Evolutionary conservation across 2,888 invertebrate species (phyloP), one percentile per base, ranked within the genome.

Genomic region (Mycalesis mineus): DNA sequence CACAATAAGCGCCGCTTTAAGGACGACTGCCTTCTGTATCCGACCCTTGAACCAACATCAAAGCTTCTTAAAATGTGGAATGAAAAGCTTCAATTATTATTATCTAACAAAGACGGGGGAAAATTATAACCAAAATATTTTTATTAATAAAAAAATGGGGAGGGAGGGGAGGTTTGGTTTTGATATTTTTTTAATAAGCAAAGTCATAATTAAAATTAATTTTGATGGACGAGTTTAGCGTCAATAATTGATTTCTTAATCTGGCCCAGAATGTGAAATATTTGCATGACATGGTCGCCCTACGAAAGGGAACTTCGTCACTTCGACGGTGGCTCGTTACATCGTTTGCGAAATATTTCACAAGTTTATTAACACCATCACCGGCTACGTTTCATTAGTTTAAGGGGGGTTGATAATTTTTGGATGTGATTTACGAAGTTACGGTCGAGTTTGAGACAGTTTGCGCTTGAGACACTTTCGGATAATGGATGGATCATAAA

Each of bases 321-420:
- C 58, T 62, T 63, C 63, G 65, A 56, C 64, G 61, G 63, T 68
- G 69, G 69, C 73, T 70, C 67, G 67, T 74, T 67, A 73, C 72
- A 75, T 71, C 66, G 72, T 68, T 68, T 72, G 69, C 68, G 65
- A 70, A 74, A 74, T 76, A 75, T 79, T 75, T 69, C 74, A 74
- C 73, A 69, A 71, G 68, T 78, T 77, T 74, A 81, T 79, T 77
- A 77, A 68, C 71, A 66, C 72, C 64, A 61, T 60, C 53, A 61
- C 57, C 58, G 57, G 36, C 57, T 15, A 36, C 51, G 56, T 60
- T 52, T 48, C 48, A 51, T 53, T 57, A 40, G 57, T 57, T 57
- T 40, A 47, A 31, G 29, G 41, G 45, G 47, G 39, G 44, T 52
- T 51, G 51, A 57, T 57, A 40, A 51, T 57, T 57, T 56, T 44